Evolutionary conservation across 2,113 vertebrate species (phyloP).

Genomic region (Hemicordylus capensis): DNA sequence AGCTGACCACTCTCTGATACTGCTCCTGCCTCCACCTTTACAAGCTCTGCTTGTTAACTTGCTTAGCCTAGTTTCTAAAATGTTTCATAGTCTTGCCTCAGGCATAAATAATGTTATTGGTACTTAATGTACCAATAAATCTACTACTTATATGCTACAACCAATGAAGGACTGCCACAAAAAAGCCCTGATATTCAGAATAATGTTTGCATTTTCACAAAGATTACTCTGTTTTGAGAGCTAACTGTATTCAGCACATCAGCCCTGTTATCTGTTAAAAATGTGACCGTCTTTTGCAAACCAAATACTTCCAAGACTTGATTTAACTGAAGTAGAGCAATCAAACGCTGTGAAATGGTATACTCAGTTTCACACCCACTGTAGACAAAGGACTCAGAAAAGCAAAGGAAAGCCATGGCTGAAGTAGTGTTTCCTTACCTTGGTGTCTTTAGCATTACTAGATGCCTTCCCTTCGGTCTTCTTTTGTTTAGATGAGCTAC

Average conservation of each 20-base stretch:
- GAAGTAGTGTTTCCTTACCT: constrained; percentile 73
- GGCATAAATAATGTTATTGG: background rate
- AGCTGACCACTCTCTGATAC: too few relatives aligned
- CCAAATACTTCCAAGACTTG: background rate
- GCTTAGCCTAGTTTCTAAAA: background rate
- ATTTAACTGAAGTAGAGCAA: background rate
- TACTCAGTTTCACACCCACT: background rate
- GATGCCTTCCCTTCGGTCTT: constrained; percentile 90
- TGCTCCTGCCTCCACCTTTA: too few relatives aligned
- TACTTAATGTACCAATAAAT: background rate
- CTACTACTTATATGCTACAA: background rate
- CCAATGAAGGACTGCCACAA: background rate
- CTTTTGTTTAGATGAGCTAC: constrained; percentile 88
- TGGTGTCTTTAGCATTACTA: constrained; percentile 83
- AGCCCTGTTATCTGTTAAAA: background rate
- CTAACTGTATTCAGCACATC: background rate
- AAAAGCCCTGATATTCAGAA: background rate
- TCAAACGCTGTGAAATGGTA: background rate
- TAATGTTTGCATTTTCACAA: background rate
- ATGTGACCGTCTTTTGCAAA: background rate
- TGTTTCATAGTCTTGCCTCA: background rate
- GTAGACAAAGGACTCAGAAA: background rate
- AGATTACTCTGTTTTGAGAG: background rate
- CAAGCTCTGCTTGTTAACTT: constrained; percentile 10
- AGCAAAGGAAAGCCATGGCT: background rate